phyloP scores from a whole-genome alignment of 2,113 vertebrate species.

The Vombatus ursinus region DNA sequence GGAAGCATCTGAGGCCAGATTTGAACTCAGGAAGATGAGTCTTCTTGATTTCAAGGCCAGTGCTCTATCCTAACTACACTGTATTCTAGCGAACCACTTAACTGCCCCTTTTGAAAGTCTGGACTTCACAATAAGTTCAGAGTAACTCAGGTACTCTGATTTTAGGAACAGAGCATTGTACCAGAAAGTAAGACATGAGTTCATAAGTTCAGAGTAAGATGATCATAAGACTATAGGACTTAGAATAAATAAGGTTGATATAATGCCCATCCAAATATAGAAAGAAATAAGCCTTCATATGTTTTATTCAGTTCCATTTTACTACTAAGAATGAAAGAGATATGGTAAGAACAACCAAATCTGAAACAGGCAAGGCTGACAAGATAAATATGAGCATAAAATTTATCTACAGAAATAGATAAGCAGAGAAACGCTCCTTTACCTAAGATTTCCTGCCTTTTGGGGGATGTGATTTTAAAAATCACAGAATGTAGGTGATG shows the following conservation, averaged over 20 bases:
- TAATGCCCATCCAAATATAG: neutral
- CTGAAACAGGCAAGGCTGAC: neutral
- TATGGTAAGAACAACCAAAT: neutral
- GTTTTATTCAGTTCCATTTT: constrained; percentile 7
- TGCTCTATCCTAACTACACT: neutral
- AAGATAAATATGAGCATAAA: constrained; percentile 3
- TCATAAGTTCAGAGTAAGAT: neutral
- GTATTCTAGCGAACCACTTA: neutral
- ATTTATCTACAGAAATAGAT: constrained; percentile 14
- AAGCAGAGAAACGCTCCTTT: neutral
- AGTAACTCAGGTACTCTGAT: neutral
- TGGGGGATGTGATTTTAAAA: neutral
- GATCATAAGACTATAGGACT: neutral
- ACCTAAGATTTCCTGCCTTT: neutral
- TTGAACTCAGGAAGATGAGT: neutral
- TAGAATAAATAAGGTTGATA: neutral
- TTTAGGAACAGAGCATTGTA: neutral
- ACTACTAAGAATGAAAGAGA: constrained; percentile 12
- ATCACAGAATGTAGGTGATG: neutral
- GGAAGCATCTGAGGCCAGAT: neutral
- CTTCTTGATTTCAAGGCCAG: neutral
- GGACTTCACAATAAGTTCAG: neutral
- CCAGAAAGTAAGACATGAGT: neutral
- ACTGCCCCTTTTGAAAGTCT: neutral
- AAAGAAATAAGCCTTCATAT: neutral